Evolutionary conservation across 2,113 vertebrate species (phyloP).

Genomic region (Macrotus californicus): DNA sequence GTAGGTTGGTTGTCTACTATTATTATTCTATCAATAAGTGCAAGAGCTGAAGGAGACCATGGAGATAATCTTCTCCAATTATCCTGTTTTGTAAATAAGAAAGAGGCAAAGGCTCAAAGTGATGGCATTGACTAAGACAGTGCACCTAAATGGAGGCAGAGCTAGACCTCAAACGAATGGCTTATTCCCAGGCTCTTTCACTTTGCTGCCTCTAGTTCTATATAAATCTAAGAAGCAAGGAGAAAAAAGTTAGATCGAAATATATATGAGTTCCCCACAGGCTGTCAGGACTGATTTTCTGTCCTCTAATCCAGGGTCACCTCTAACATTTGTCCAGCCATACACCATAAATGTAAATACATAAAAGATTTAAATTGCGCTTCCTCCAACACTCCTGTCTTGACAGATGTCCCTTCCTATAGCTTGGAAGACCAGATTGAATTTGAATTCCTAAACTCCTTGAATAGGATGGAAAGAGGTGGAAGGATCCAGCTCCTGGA

Average conservation of each 20-base stretch:
- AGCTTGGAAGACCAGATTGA: neutral
- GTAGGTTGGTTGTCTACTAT: neutral
- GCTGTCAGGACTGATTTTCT: neutral
- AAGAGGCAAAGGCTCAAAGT: conserved; percentile 8
- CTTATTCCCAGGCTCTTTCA: neutral
- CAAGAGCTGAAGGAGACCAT: neutral
- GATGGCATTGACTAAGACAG: neutral
- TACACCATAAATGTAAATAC: neutral
- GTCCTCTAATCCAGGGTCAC: neutral
- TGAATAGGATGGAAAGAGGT: neutral
- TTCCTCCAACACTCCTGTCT: neutral
- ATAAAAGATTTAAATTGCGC: neutral
- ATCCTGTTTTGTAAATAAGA: neutral
- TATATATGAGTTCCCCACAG: neutral
- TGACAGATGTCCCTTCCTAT: neutral
- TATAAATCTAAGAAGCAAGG: neutral
- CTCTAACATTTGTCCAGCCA: neutral
- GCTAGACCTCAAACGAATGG: neutral
- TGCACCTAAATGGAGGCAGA: neutral
- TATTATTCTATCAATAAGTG: neutral
- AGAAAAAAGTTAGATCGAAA: neutral
- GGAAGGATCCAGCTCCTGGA: neutral
- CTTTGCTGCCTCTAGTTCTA: neutral
- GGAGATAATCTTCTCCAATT: neutral
- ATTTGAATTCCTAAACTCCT: neutral